Evolutionary conservation across 2,113 vertebrate genomes (phyloP), one percentile per base, ranked within the genome.

Genomic region (Nansenia antarctica): DNA sequence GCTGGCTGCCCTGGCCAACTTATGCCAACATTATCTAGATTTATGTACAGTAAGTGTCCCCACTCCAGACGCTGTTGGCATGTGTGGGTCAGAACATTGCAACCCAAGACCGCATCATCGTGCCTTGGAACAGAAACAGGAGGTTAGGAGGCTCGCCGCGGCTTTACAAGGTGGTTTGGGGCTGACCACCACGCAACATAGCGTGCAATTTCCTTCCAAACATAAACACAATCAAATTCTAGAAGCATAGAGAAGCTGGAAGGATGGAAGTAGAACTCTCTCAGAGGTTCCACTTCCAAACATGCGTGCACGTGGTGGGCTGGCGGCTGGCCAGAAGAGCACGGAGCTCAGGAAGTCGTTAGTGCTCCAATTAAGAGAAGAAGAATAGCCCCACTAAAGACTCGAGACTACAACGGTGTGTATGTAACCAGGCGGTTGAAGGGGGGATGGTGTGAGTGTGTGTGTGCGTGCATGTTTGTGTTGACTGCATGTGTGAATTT

Each of bases 161-260:
- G 58, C 64, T 73, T 67, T 74, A 70, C n/a, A 55, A 62, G 66
- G 57, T 42, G 60, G 62, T 65, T 15, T 59, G 53, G 12, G 39
- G n/a, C 71, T 70, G 62, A 26, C 24, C 39, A 39, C 0, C 34
- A 27, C 26, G 54, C 65, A 73, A 15, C 20, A 59, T 1, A 79
- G 14, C 67, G 77, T 72, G 34, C 79, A 59, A 79, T 86, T 84
- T 78, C 29, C 1, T 22, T 42, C 65, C 68, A 74, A 75, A 73
- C 75, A 65, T 65, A 78, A 79, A 78, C 73, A 59, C 60, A 54
- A 49, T 54, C 27, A 70, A 35, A 73, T 52, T 18, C 9, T 31
- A 15, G 30, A 24, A 31, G 29, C n/a, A 54, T 62, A 61, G 27
- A 34, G 52, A 54, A 73, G 67, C 29, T 30, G 69, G 34, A 67